Conservation (phyloP, 1,140 invertebrate species). For the Drosophila nigromelanica region DNA sequence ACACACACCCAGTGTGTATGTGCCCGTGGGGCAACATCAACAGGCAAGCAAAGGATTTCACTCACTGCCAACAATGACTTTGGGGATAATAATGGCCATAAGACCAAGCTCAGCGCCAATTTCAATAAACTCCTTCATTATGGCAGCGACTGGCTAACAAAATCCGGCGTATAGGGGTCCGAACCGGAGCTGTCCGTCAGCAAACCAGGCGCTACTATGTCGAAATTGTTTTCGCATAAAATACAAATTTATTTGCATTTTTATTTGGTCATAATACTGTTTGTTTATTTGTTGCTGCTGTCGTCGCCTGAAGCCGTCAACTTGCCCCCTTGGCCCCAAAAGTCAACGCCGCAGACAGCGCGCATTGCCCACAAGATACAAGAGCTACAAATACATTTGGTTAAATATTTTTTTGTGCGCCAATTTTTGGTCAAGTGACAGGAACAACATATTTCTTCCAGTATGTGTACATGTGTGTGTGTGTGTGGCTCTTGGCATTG, state of each 20-base stretch:
- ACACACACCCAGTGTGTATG: background rate
- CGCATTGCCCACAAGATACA: slow-evolving; percentile 48
- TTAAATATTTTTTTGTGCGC: slow-evolving; percentile 31
- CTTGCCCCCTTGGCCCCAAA: slow-evolving; percentile 30
- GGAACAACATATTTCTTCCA: slow-evolving; percentile 4
- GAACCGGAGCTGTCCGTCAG: slow-evolving; percentile 39
- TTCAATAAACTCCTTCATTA: slow-evolving; percentile 80
- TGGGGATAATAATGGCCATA: slow-evolving; percentile 44
- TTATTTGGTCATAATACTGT: slow-evolving; percentile 79
- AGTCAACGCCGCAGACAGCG: slow-evolving; percentile 60
- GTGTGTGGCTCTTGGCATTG: slow-evolving; percentile 47
- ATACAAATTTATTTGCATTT: slow-evolving; percentile 82
- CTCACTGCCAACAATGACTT: slow-evolving; percentile 62
- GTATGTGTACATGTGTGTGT: slow-evolving; percentile 18
- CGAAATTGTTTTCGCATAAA: slow-evolving; percentile 80
- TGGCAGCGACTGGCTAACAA: slow-evolving; percentile 6
- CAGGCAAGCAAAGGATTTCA: slow-evolving; percentile 57
- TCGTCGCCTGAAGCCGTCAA: slow-evolving; percentile 36
- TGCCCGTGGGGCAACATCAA: slow-evolving; percentile 51
- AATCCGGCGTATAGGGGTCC: too few relatives aligned
- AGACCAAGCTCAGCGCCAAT: slow-evolving; percentile 49
- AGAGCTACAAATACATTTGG: slow-evolving; percentile 40
- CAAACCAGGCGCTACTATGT: slow-evolving; percentile 37
- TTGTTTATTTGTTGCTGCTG: slow-evolving; percentile 65
- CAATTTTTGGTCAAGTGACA: slow-evolving; percentile 53